Evolutionary conservation across 2,113 vertebrate genomes (phyloP).

Genomic region (Stomatorhinus ivindoensis): DNA sequence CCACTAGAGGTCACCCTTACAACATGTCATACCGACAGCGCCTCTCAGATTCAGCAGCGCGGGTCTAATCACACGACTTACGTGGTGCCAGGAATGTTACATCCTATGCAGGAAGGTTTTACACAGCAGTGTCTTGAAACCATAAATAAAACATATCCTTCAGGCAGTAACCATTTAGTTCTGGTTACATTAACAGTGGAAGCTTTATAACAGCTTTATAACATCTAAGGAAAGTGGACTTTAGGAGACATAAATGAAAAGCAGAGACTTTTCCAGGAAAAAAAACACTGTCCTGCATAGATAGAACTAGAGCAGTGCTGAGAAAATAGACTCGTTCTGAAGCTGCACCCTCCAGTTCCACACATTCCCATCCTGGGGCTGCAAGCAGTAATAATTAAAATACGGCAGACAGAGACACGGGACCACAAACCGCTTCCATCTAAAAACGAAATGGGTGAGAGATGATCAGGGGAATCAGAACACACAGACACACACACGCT

Average conservation of each 20-base stretch:
- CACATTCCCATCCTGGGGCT: not conserved
- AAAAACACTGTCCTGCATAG: not conserved
- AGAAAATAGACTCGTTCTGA: not conserved
- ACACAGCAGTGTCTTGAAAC: not conserved
- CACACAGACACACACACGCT: not conserved
- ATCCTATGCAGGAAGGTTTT: not conserved
- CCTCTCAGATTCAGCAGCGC: too few relatives aligned
- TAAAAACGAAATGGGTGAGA: not conserved
- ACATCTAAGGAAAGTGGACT: not conserved
- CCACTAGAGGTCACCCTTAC: constrained; percentile 65
- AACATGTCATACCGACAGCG: not conserved
- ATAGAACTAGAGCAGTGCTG: not conserved
- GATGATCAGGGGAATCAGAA: not conserved
- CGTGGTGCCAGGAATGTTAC: not conserved
- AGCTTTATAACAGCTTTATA: not conserved
- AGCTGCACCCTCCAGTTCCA: not conserved
- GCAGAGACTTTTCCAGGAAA: not conserved
- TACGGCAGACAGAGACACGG: not conserved
- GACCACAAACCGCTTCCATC: not conserved
- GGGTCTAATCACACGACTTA: not conserved
- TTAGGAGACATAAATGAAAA: not conserved
- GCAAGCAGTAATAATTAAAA: not conserved
- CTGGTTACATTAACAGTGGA: not conserved
- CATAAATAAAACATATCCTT: not conserved
- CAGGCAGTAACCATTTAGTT: not conserved